phyloP scores from a whole-genome alignment of 2,888 invertebrate species.

The Conistra vaccinii region DNA sequence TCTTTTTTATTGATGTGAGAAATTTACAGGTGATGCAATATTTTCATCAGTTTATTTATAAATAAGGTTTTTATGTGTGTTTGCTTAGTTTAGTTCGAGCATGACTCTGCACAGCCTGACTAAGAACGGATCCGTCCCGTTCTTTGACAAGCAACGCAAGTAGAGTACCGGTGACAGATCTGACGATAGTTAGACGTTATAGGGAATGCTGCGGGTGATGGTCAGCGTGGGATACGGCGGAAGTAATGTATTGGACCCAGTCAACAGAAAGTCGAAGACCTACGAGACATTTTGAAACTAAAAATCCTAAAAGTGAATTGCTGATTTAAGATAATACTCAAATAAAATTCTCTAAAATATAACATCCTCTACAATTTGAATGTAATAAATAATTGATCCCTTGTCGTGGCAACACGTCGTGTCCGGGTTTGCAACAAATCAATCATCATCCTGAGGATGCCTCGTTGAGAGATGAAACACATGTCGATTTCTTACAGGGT shows the following conservation, averaged over 20 bases:
- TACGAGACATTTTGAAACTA: neutral
- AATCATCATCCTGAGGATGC: too few relatives aligned
- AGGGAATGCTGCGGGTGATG: conserved; percentile 43
- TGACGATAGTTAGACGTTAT: conserved; percentile 77
- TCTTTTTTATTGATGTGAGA: neutral
- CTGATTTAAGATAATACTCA: neutral
- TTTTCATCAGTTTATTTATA: neutral
- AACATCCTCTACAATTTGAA: too few relatives aligned
- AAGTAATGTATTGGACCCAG: conserved; percentile 11
- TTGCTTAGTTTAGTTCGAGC: neutral
- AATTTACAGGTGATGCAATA: neutral
- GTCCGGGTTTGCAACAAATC: too few relatives aligned
- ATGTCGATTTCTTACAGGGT: too few relatives aligned
- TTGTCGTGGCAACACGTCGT: too few relatives aligned
- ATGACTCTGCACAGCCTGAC: conserved; percentile 91
- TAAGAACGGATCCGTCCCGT: conserved; percentile 97
- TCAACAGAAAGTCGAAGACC: neutral
- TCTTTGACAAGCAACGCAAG: conserved; percentile 96
- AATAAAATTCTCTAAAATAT: neutral
- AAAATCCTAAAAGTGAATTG: neutral
- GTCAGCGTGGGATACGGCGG: neutral
- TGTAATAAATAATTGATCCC: neutral
- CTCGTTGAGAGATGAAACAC: too few relatives aligned
- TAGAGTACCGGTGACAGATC: conserved; percentile 95
- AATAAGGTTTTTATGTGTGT: neutral